Percentiles rank a stretch among this genome's conserved stretches.
Evolutionary conservation across 2,113 vertebrate species (phyloP).

Genomic region (Macquaria ambigua): DNA sequence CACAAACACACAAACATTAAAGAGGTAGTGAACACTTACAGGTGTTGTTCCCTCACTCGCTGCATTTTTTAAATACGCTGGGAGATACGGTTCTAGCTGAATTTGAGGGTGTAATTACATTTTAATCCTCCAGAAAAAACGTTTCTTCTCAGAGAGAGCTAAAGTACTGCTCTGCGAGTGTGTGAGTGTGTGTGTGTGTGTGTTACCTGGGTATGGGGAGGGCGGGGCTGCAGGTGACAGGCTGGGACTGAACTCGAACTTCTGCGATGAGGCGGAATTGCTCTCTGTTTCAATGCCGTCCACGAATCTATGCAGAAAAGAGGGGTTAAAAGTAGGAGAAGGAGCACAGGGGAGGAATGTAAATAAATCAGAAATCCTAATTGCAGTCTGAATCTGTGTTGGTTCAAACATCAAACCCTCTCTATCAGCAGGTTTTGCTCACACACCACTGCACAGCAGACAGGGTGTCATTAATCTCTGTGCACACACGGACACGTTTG

Average conservation of each 20-base stretch:
- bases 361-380: slow-evolving; percentile 8
- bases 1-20: slow-evolving; percentile 24
- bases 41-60: too few species aligned
- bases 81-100: too few species aligned
- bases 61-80: too few species aligned
- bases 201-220: slow-evolving; percentile 76
- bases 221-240: slow-evolving; percentile 67
- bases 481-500: not conserved
- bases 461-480: not conserved
- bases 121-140: too few species aligned
- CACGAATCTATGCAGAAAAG: slow-evolving; percentile 80
- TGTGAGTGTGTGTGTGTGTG: not conserved
- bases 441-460: not conserved
- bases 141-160: too few species aligned
- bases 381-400: not conserved
- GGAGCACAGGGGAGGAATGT: not conserved
- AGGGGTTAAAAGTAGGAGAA: not conserved
- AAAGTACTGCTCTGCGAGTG: too few species aligned
- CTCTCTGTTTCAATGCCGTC: slow-evolving; percentile 87
- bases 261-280: slow-evolving; percentile 77
- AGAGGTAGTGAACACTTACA: too few species aligned
- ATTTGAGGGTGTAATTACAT: too few species aligned
- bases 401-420: not conserved
- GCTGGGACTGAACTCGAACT: slow-evolving; percentile 85
- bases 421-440: slow-evolving; percentile 27